Evolutionary conservation across 2,113 vertebrate species (phyloP).

Genomic region (Craseonycteris thonglongyai): DNA sequence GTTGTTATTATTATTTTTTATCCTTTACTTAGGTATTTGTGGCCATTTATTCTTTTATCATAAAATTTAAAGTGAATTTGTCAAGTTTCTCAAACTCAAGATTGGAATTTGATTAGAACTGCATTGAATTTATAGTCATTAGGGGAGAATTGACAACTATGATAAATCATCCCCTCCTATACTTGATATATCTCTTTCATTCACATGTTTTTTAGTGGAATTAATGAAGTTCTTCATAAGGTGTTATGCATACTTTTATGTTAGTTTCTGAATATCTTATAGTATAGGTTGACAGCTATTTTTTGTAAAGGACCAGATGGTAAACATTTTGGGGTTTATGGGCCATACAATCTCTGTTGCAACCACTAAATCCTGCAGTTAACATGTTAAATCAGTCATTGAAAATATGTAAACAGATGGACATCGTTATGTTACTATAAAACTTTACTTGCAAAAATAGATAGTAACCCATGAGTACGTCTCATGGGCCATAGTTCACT

Average conservation of each 20-base stretch:
- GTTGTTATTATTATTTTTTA: background rate
- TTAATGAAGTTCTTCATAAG: background rate
- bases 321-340: background rate
- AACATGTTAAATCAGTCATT: background rate
- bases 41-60: background rate
- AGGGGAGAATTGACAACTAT: background rate
- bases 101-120: background rate
- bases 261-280: background rate
- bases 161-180: background rate
- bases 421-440: background rate
- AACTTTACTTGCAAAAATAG: background rate
- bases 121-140: background rate
- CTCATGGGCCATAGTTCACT: background rate
- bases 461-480: background rate
- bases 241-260: background rate
- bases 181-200: background rate
- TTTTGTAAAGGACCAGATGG: background rate
- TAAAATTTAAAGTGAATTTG: background rate
- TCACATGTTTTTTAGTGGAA: background rate
- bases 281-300: background rate
- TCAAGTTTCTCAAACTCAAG: background rate
- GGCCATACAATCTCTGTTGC: background rate
- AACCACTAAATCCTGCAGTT: background rate
- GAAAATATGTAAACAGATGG: background rate
- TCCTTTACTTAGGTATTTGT: background rate